phyloP scores from a whole-genome alignment of 2,888 invertebrate species.

The Caenorhabditis sp. region DNA sequence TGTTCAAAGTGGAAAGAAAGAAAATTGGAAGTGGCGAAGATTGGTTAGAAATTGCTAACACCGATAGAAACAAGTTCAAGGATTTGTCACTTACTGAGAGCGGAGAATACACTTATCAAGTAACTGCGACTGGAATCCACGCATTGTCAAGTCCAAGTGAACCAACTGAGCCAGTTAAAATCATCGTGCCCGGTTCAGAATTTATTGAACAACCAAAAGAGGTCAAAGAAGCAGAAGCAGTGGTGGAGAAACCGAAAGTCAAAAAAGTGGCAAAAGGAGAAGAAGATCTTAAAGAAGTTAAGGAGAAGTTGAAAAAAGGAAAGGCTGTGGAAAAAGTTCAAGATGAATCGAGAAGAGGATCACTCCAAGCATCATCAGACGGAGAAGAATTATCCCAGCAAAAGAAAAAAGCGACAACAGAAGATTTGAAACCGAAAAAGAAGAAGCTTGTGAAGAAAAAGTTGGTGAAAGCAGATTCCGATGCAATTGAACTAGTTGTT shows the following conservation, averaged over 20 bases:
- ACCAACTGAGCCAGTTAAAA: conserved; percentile 36
- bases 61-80: conserved; percentile 54
- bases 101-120: conserved; percentile 59
- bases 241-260: conserved; percentile 11
- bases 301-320: conserved; percentile 46
- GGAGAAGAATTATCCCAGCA: conserved; percentile 24
- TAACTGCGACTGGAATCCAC: conserved; percentile 51
- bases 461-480: conserved; percentile 22
- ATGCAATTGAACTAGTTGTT: conserved; percentile 24
- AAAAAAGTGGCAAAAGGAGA: conserved; percentile 40
- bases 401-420: conserved; percentile 20
- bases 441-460: conserved; percentile 40
- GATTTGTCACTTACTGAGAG: conserved; percentile 62
- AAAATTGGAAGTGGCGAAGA: conserved; percentile 36
- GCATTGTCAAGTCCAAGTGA: conserved; percentile 46
- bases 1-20: conserved; percentile 48
- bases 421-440: conserved; percentile 29
- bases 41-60: conserved; percentile 67
- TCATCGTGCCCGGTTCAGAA: conserved; percentile 17
- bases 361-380: conserved; percentile 34
- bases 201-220: conserved; percentile 15
- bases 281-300: conserved; percentile 38
- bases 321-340: conserved; percentile 40
- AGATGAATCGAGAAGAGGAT: conserved; percentile 40
- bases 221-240: conserved; percentile 10